A percentile compares a stretch with the other conserved stretches of the same genome.
These are phyloP conservation scores for Hedychridium roseum DNA, from an alignment of 2,888 invertebrate genomes.

Conservation along the genomic window DNA sequence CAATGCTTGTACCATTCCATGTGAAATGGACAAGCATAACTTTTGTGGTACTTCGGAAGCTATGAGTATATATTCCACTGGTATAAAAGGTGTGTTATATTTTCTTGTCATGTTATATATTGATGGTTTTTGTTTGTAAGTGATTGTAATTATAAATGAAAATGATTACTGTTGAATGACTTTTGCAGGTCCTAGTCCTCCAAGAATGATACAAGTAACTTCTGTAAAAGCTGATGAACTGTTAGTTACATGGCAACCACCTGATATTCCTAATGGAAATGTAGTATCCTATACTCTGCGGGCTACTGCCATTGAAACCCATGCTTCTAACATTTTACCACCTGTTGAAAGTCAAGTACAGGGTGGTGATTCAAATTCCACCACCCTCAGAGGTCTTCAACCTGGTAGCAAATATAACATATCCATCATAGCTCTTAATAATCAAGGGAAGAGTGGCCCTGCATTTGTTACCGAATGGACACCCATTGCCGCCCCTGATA, in stretches of 20 bases:
- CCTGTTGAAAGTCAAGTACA: slow-evolving; percentile 52
- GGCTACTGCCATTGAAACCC: slow-evolving; percentile 52
- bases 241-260: slow-evolving; percentile 63
- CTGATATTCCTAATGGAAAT: slow-evolving; percentile 65
- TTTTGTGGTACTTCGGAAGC: slow-evolving; percentile 75
- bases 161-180: slow-evolving; percentile 43
- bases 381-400: slow-evolving; percentile 66
- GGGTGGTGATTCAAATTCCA: slow-evolving; percentile 53
- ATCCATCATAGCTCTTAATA: slow-evolving; percentile 74
- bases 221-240: slow-evolving; percentile 65
- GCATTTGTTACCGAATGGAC: slow-evolving; percentile 72
- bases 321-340: slow-evolving; percentile 44
- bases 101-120: background rate
- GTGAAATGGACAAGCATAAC: slow-evolving; percentile 70
- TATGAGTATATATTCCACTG: slow-evolving; percentile 76
- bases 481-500: slow-evolving; percentile 73
- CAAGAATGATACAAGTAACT: slow-evolving; percentile 68
- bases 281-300: slow-evolving; percentile 63
- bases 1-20: slow-evolving; percentile 67
- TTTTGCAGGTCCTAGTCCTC: slow-evolving; percentile 73
- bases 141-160: background rate
- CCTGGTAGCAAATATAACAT: slow-evolving; percentile 82
- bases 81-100: slow-evolving; percentile 59
- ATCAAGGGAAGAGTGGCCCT: slow-evolving; percentile 69
- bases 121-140: background rate